Conservation (phyloP, 1,140 invertebrate genomes). For the Formica selysi region DNA sequence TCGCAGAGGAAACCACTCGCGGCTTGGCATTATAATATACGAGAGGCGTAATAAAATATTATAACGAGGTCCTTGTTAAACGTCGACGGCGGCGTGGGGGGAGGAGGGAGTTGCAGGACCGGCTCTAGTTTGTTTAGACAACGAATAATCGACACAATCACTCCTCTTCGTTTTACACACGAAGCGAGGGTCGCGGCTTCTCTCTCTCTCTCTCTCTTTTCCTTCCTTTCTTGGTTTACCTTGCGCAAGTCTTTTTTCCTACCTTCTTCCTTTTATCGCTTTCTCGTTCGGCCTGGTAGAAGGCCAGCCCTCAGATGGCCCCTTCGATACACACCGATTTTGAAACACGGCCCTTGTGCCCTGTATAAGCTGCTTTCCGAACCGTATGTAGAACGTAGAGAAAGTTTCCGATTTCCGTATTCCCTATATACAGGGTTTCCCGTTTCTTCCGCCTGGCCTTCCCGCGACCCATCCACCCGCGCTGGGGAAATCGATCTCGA, state of each 20-base stretch:
- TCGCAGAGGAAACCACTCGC: slow-evolving; percentile 40
- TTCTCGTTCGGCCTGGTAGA: slow-evolving; percentile 48
- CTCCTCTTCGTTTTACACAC: slow-evolving; percentile 71
- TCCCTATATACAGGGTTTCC: slow-evolving; percentile 65
- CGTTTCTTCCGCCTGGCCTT: neutral
- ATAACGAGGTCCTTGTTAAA: slow-evolving; percentile 86
- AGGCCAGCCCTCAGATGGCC: slow-evolving; percentile 69
- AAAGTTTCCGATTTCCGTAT: slow-evolving; percentile 78
- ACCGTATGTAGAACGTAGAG: slow-evolving; percentile 70
- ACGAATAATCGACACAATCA: slow-evolving; percentile 85
- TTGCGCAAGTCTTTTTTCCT: slow-evolving; percentile 30
- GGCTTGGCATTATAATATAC: slow-evolving; percentile 44
- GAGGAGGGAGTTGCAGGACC: slow-evolving; percentile 61
- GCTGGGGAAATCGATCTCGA: slow-evolving; percentile 63
- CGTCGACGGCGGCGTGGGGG: slow-evolving; percentile 72
- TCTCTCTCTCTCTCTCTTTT: slow-evolving; percentile 39
- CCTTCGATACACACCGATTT: slow-evolving; percentile 70
- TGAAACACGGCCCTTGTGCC: slow-evolving; percentile 32
- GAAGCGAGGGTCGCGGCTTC: neutral
- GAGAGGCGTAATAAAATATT: slow-evolving; percentile 82
- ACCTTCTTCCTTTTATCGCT: slow-evolving; percentile 48
- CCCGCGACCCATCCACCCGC: slow-evolving; percentile 6
- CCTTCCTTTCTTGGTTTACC: neutral
- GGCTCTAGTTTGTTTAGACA: slow-evolving; percentile 86
- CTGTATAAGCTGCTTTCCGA: slow-evolving; percentile 69